Evolutionary conservation across 2,888 invertebrate species (phyloP).

Genomic region (Trilocha varians): DNA sequence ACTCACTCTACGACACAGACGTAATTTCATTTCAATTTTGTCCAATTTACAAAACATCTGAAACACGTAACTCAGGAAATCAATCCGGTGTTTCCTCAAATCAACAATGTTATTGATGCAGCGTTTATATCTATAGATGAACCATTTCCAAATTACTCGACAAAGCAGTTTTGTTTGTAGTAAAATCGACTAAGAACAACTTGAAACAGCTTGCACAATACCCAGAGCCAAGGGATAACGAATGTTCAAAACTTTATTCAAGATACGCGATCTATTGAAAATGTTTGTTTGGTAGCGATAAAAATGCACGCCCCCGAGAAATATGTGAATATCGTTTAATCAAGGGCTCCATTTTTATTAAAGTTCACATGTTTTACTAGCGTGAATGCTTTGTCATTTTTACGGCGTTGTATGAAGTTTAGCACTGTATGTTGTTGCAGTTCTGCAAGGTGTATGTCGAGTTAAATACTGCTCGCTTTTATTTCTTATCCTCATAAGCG

Average conservation of each 20-base stretch:
- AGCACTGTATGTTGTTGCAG: no score
- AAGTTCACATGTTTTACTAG: background rate
- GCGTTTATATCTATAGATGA: no score
- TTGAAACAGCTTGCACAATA: background rate
- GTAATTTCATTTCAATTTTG: no score
- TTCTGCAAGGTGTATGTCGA: no score
- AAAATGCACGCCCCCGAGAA: constrained; percentile 8
- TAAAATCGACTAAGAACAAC: background rate
- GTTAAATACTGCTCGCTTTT: no score
- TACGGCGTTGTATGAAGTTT: constrained; percentile 10
- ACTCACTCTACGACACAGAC: no score
- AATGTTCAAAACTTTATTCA: constrained; percentile 7
- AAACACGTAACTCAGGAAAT: no score
- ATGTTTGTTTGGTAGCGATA: constrained; percentile 6
- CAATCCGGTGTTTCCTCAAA: no score
- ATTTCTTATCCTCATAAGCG: no score
- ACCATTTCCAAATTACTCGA: no score
- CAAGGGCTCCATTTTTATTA: background rate
- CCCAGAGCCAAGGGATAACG: background rate
- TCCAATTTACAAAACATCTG: no score
- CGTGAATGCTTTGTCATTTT: background rate
- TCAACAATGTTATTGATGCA: no score
- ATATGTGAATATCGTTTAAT: constrained; percentile 15
- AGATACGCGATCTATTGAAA: background rate
- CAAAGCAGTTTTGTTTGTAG: constrained; percentile 1